Percentiles rank a stretch among this genome's conserved stretches.
Evolutionary conservation across 2,888 invertebrate genomes (phyloP).

Genomic region (Achlya flavicornis): DNA sequence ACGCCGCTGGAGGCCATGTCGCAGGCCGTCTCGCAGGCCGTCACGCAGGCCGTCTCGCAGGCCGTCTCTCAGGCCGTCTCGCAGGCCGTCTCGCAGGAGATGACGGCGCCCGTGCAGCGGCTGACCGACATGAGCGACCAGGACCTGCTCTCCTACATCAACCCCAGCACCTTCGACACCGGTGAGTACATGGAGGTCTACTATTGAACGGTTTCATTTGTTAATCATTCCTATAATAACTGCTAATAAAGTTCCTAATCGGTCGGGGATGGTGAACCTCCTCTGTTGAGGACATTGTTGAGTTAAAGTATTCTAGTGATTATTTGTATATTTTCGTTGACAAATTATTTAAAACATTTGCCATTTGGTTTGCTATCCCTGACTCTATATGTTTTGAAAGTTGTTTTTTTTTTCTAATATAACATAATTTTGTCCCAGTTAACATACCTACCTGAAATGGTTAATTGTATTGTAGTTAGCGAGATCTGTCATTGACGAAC

Average conservation of each 20-base stretch:
- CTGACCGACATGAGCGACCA: constrained; percentile 94
- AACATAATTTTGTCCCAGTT: neutral
- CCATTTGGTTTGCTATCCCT: constrained; percentile 1
- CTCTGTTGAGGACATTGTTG: neutral
- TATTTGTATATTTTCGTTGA: neutral
- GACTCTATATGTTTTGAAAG: neutral
- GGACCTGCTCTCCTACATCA: constrained; percentile 94
- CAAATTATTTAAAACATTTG: neutral
- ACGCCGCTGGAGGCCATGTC: constrained; percentile 76
- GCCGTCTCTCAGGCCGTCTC: constrained; percentile 78
- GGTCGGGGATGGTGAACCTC: neutral
- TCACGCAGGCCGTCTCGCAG: constrained; percentile 77
- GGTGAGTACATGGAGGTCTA: constrained; percentile 82
- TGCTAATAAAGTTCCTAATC: constrained; percentile 36
- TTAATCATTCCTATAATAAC: constrained; percentile 68
- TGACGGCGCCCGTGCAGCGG: constrained; percentile 86
- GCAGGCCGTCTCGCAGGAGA: constrained; percentile 78
- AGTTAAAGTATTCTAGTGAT: neutral
- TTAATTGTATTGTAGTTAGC: neutral
- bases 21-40: constrained; percentile 80
- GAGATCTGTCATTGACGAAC: neutral
- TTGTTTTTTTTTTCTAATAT: neutral
- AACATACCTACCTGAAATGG: neutral
- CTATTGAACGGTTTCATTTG: constrained; percentile 45
- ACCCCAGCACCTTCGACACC: constrained; percentile 95